Evolutionary conservation across 2,113 vertebrate species (phyloP).

Genomic region (Rhinoptilus africanus): DNA sequence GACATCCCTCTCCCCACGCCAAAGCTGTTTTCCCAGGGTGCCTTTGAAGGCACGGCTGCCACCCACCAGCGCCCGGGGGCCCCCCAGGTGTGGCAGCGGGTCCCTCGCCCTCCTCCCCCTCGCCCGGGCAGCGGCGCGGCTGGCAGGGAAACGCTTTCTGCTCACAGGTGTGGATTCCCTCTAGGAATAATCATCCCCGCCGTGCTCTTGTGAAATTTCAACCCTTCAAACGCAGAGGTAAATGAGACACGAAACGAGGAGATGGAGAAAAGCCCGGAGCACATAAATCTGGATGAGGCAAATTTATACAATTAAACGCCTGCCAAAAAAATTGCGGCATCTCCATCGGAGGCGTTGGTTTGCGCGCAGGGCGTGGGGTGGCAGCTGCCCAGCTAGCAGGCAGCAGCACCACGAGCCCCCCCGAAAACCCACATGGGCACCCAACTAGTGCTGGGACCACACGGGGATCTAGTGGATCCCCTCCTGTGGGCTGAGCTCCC

Average conservation of each 20-base stretch:
- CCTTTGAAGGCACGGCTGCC: slow-evolving; percentile 43
- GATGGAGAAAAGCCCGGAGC: slow-evolving; percentile 53
- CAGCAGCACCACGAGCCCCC: background rate
- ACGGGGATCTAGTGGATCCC: background rate
- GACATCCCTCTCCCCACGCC: background rate
- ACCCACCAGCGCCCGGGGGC: slow-evolving; percentile 38
- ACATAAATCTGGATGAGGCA: slow-evolving; percentile 56
- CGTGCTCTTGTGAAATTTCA: slow-evolving; percentile 39
- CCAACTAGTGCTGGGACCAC: background rate
- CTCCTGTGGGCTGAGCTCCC: background rate
- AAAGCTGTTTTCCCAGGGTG: slow-evolving; percentile 37
- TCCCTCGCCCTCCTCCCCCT: slow-evolving; percentile 35
- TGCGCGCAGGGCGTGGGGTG: background rate
- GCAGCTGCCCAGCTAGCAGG: background rate
- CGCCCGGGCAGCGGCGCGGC: background rate
- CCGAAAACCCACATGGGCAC: background rate
- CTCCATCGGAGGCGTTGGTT: slow-evolving; percentile 37
- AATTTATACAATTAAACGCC: slow-evolving; percentile 37
- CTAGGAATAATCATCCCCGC: slow-evolving; percentile 53
- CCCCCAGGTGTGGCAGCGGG: slow-evolving; percentile 41
- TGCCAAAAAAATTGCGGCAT: slow-evolving; percentile 54
- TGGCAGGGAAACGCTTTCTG: slow-evolving; percentile 37
- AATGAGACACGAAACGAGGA: slow-evolving; percentile 31
- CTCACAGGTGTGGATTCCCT: slow-evolving; percentile 53
- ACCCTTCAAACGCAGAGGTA: slow-evolving; percentile 43